Conservation (phyloP, 2,888 invertebrate species). For the Lycia hirtaria region DNA sequence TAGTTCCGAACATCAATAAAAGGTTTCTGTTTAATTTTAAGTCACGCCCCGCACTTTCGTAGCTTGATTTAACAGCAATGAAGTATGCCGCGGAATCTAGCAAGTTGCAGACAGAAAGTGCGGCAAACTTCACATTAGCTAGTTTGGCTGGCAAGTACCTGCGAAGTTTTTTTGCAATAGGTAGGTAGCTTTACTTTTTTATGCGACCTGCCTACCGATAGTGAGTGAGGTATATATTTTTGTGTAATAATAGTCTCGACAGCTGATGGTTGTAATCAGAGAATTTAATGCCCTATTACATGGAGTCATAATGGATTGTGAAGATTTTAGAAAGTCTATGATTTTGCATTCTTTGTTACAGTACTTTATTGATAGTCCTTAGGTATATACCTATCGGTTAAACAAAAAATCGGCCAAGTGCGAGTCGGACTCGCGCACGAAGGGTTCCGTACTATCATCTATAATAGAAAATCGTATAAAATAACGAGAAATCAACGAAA, state of each 20-base stretch:
- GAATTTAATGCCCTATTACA: no score
- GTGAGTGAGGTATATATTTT: conserved; percentile 49
- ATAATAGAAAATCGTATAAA: no score
- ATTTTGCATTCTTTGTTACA: no score
- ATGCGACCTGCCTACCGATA: no score
- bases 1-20: conserved; percentile 65
- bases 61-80: conserved; percentile 39
- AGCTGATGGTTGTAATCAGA: conserved; percentile 41
- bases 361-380: no score
- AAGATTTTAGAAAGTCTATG: no score
- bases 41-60: conserved; percentile 61
- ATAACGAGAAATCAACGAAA: no score
- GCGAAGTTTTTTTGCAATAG: conserved; percentile 44
- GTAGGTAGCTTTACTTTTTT: conserved; percentile 43
- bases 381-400: no score
- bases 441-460: no score
- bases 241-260: conserved; percentile 49
- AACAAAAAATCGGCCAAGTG: no score
- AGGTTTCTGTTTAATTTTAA: conserved; percentile 68
- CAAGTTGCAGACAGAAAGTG: conserved; percentile 42
- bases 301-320: no score
- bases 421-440: no score
- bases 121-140: conserved; percentile 55
- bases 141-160: conserved; percentile 51
- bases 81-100: conserved; percentile 46